These are phyloP conservation scores for Amaurobius ferox DNA, from an alignment of 2,888 invertebrate genomes.

Conservation along the genomic window DNA sequence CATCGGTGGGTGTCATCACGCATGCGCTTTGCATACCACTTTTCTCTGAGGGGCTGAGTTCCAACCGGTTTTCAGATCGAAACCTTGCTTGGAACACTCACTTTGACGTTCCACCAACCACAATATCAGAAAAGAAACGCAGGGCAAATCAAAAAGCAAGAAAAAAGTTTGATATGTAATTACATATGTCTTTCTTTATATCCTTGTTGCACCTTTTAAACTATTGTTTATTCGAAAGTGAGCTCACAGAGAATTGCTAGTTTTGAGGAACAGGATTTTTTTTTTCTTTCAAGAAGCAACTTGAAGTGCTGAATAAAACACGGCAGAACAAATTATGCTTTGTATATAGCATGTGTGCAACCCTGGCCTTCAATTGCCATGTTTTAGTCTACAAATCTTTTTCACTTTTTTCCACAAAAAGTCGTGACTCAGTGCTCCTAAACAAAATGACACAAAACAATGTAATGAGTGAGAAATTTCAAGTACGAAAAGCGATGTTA, in stretches of 20 bases:
- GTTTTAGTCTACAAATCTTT: background rate
- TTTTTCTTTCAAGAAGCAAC: background rate
- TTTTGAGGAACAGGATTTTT: background rate
- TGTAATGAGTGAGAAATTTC: conserved; percentile 5
- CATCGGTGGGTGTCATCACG: too few relatives aligned
- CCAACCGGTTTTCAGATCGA: conserved; percentile 64
- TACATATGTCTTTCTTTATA: conserved; percentile 31
- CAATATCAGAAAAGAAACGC: conserved; percentile 28
- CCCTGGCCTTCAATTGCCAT: background rate
- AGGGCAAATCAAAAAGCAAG: conserved; percentile 24
- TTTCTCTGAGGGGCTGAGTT: conserved; percentile 37
- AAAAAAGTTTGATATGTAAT: conserved; percentile 30
- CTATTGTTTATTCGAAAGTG: conserved; percentile 17
- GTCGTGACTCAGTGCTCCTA: background rate
- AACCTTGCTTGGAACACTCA: conserved; percentile 30
- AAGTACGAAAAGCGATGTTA: background rate
- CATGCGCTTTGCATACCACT: conserved; percentile 29
- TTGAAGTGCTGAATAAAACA: background rate
- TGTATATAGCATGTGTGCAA: background rate
- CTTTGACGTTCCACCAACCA: conserved; percentile 41
- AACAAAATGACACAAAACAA: too few relatives aligned
- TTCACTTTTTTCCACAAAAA: background rate
- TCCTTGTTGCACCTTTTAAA: conserved; percentile 21
- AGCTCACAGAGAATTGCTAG: conserved; percentile 12
- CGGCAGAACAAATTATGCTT: background rate